phyloP scores from a whole-genome alignment of 2,797 vertebrate genomes.

The Clarias laeviceps region DNA sequence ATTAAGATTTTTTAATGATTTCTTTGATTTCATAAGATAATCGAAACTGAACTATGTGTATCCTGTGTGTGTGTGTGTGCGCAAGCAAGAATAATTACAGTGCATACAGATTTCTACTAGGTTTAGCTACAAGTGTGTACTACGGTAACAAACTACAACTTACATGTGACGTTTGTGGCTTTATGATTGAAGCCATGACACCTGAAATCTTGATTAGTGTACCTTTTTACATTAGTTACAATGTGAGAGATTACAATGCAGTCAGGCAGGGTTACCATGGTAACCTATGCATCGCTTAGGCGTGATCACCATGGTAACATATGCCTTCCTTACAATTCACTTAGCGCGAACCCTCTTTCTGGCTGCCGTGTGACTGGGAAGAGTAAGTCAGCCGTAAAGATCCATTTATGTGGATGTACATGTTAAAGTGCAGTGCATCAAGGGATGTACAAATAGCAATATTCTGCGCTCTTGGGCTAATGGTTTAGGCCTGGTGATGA shows the following conservation, averaged over 20 bases:
- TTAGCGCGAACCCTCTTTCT: not conserved
- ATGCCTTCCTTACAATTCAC: slow-evolving; percentile 1
- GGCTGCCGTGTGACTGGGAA: not conserved
- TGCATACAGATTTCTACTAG: slow-evolving; percentile 7
- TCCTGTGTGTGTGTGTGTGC: not conserved
- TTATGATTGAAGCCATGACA: not conserved
- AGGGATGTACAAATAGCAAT: slow-evolving; percentile 9
- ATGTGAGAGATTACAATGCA: not conserved
- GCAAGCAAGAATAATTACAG: slow-evolving; percentile 2
- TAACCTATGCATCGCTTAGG: not conserved
- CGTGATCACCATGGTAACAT: slow-evolving; percentile 14
- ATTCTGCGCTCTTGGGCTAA: slow-evolving; percentile 56
- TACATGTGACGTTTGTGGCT: slow-evolving; percentile 1
- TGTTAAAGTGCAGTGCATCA: slow-evolving; percentile 49
- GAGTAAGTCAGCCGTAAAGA: slow-evolving; percentile 17
- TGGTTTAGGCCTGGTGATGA: slow-evolving; percentile 77
- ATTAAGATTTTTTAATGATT: slow-evolving; percentile 28
- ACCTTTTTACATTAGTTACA: slow-evolving; percentile 29
- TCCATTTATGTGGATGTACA: slow-evolving; percentile 9
- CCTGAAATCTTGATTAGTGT: slow-evolving; percentile 41
- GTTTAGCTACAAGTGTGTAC: slow-evolving; percentile 6
- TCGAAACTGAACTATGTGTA: not conserved
- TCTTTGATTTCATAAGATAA: not conserved
- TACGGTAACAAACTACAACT: slow-evolving; percentile 3
- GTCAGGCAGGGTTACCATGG: slow-evolving; percentile 1